Base-by-base conservation (phyloP, 2,888 invertebrate genomes). In the Arge pagana region DNA sequence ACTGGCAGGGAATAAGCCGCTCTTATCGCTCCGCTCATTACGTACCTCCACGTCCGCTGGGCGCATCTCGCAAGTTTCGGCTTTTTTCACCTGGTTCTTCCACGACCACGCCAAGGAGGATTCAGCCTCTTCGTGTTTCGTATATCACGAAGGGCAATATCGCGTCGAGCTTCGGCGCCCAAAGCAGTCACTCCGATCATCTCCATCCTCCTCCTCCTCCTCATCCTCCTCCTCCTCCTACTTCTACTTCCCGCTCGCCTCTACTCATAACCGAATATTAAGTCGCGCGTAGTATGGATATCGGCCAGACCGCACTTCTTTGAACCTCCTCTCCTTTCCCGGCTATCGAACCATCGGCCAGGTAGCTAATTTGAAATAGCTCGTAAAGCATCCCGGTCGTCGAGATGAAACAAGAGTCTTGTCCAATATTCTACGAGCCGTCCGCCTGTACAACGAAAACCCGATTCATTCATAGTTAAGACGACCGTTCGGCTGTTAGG, bases 1-100 rank as follows among this genome's bases (percentile, higher is more conserved):
- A 13, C 30, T 42, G 30, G 30, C 28, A 42, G 42, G 23, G 24
- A 45, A 33, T 18, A 23, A 21, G 45, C 28, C 33, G 35, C 45
- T 45, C 45, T 45, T 45, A 45, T 45, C 45, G 45, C 33, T 33
- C 35, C 31, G 45, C 45, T 45, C 45, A 33, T 45, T 45, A 45
- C 24, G 45, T 45, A 45, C 21, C n/a, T 45, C 33, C 23, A 16
- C 31, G 33, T 45, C 35, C 33, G 45, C 31, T 33, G 31, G 23
- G 33, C 30, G 35, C 23, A 33, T 16, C 23, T 45, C 35, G 45
- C 45, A 33, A 45, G 23, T 45, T 45, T 45, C 33, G 45, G 45
- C 33, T n/a, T n/a, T n/a, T n/a, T n/a, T 35, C 24, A 33, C 21
- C 31, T 33, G 42, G n/a, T n/a, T n/a, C n/a, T n/a, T n/a, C n/a